Conservation (phyloP, 2,888 invertebrate species). For the Polyommatus icarus region DNA sequence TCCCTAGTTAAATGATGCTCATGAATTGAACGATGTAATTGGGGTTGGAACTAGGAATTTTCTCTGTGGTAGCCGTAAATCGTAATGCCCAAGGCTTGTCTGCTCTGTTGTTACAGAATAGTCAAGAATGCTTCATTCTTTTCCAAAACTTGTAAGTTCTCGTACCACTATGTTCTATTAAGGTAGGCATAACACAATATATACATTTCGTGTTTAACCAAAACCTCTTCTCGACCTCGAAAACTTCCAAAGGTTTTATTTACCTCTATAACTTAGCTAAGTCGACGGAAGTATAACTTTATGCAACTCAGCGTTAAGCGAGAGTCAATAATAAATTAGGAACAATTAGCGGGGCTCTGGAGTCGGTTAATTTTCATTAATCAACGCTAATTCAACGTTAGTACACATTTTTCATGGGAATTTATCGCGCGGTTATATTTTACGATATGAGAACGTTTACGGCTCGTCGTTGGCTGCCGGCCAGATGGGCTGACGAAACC, state of each 20-base stretch:
- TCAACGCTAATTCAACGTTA: conserved; percentile 28
- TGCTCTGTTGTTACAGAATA: too few relatives aligned
- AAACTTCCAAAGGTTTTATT: background rate
- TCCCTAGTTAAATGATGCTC: too few relatives aligned
- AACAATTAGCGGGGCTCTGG: conserved; percentile 12
- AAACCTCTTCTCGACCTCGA: too few relatives aligned
- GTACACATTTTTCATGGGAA: conserved; percentile 31
- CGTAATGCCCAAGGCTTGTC: too few relatives aligned
- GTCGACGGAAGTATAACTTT: background rate
- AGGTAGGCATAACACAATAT: too few relatives aligned
- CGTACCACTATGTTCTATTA: too few relatives aligned
- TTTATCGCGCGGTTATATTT: conserved; percentile 31
- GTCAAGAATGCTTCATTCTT: too few relatives aligned
- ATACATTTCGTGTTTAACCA: too few relatives aligned
- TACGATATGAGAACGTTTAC: conserved; percentile 32
- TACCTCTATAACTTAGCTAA: background rate
- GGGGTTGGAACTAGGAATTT: too few relatives aligned
- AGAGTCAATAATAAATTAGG: conserved; percentile 27
- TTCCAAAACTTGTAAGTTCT: too few relatives aligned
- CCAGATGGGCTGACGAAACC: conserved; percentile 12
- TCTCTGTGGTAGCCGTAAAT: too few relatives aligned
- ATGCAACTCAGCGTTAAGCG: background rate
- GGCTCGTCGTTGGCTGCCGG: conserved; percentile 21
- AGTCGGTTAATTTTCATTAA: conserved; percentile 30
- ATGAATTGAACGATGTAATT: too few relatives aligned